Conservation (phyloP, 2,888 invertebrate species). For the Syrphus vitripennis region DNA sequence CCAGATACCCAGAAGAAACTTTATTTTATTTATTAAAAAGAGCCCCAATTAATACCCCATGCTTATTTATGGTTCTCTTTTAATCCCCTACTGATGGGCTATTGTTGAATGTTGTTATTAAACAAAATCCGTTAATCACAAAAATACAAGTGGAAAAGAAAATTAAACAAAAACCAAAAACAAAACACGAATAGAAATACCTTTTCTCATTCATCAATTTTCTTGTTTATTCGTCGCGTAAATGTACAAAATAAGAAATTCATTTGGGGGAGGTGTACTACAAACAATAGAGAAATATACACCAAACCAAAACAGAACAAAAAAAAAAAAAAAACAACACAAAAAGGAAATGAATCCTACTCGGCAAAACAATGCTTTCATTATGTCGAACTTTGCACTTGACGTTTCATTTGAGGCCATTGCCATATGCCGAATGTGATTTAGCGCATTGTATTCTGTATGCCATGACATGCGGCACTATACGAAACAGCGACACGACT, state of each 20-base stretch:
- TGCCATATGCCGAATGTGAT: conserved; percentile 68
- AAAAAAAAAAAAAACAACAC: conserved; percentile 67
- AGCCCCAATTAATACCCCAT: background rate
- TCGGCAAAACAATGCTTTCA: conserved; percentile 59
- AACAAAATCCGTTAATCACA: conserved; percentile 48
- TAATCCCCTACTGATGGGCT: background rate
- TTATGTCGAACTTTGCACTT: conserved; percentile 71
- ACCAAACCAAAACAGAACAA: conserved; percentile 71
- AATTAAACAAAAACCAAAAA: too few relatives aligned
- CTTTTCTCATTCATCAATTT: conserved; percentile 47
- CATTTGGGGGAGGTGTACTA: conserved; percentile 20
- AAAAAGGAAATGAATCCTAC: conserved; percentile 75
- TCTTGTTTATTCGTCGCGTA: conserved; percentile 48
- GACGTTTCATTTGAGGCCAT: conserved; percentile 64
- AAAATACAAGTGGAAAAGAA: background rate
- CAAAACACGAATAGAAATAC: conserved; percentile 15
- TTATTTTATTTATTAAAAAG: too few relatives aligned
- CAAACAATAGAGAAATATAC: conserved; percentile 74
- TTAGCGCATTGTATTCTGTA: conserved; percentile 21
- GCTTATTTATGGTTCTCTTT: background rate
- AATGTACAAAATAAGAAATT: conserved; percentile 27
- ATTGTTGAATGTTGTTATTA: conserved; percentile 47
- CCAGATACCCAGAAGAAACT: too few relatives aligned
- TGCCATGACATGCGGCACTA: background rate
- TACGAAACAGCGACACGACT: background rate